Base-by-base conservation (phyloP, 2,888 invertebrate species). In the Colostygia pectinataria region DNA sequence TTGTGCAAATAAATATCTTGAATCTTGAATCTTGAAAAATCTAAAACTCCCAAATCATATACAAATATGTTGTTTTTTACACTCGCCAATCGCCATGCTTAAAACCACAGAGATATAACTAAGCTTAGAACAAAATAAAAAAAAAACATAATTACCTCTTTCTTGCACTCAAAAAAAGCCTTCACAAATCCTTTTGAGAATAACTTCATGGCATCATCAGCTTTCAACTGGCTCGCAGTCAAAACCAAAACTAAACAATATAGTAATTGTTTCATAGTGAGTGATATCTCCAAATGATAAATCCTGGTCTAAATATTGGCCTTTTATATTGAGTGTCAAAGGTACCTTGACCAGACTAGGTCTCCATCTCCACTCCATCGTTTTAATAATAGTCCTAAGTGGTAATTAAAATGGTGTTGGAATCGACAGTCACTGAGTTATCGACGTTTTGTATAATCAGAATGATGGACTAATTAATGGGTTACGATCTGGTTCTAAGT, bases 171-270 rank as follows among this genome's bases (percentile, higher is more conserved):
- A 0, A 82, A 76, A 27, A 84, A 47, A 6, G 77, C 79, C 45
- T 69, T 81, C 3, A 84, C 57, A 34, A 83, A 84, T 18, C 80
- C 77, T 1, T 68, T 60, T 15, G 77, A 77, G 1, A 83, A 67
- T 6, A 65, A 59, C 41, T 68, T 74, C 73, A 83, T 68, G 0
- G 72, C 71, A 43, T 83, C 83, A 18, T 66, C 63, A 0, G 77
- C 68, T 1, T 67, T 53, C 15, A 67, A 55, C 43, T 57, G 55
- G 38, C 59, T 57, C 2, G 15, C 51, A 14, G 50, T 53, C 9
- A 61, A 38, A 2, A 57, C 43, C 18, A 78, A 1, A 7, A 73
- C 8, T 3, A 65, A 4, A 72, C 13, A 9, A 2, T 29, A 25
- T 9, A 48, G 1, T 5, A 51, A 39, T 10, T 27, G 33, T 7